Evolutionary conservation across 2,888 invertebrate genomes (phyloP).

Genomic region (Dryobota labecula): DNA sequence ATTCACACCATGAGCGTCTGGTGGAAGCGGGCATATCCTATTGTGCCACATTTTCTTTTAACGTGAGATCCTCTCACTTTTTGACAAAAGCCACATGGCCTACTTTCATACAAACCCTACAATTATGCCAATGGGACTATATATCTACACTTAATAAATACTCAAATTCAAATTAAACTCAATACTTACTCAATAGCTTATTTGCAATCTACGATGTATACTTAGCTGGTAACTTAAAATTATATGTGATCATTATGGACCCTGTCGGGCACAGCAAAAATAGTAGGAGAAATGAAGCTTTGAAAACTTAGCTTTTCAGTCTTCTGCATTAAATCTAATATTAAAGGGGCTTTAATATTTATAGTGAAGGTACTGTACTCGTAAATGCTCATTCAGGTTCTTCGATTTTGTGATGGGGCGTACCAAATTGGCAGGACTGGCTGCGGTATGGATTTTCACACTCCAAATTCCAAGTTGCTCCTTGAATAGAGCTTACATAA

Average conservation of each 20-base stretch:
- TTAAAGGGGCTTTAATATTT: too few relatives aligned
- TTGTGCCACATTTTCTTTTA: slow-evolving; percentile 57
- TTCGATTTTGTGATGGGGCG: neutral
- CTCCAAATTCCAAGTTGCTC: neutral
- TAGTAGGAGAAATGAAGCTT: too few relatives aligned
- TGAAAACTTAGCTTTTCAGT: too few relatives aligned
- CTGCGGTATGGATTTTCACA: neutral
- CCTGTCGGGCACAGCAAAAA: too few relatives aligned
- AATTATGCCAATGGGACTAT: slow-evolving; percentile 2
- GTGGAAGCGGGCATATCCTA: slow-evolving; percentile 49
- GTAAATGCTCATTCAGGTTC: neutral
- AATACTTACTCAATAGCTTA: too few relatives aligned
- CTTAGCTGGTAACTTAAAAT: too few relatives aligned
- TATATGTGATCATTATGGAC: too few relatives aligned
- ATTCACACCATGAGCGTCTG: slow-evolving; percentile 54
- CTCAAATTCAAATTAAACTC: too few relatives aligned
- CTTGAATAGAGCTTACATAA: neutral
- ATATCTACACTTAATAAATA: neutral
- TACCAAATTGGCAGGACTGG: neutral
- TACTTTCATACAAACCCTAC: slow-evolving; percentile 11
- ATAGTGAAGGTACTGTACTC: too few relatives aligned
- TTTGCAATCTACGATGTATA: too few relatives aligned
- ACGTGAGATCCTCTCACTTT: slow-evolving; percentile 30
- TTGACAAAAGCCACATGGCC: neutral
- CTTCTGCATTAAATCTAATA: too few relatives aligned